Percentiles rank a stretch among this genome's conserved stretches.
phyloP scores from a whole-genome alignment of 2,888 invertebrate species.

The Habroteleia sp. region DNA sequence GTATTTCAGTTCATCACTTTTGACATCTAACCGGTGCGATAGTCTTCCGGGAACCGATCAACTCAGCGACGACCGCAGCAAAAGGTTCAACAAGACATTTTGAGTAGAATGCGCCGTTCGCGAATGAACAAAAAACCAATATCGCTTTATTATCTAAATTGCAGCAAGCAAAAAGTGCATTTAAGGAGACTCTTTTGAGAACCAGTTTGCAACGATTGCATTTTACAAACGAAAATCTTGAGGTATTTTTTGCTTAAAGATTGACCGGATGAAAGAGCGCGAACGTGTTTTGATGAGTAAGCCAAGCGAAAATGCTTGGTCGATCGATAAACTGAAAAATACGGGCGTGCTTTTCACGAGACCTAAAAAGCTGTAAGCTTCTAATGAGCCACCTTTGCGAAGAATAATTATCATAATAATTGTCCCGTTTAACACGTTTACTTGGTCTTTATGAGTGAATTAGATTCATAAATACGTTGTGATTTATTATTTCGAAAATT shows the following conservation, averaged over 20 bases:
- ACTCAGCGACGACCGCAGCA: constrained; percentile 16
- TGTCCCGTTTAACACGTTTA: neutral
- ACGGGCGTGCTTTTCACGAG: constrained; percentile 13
- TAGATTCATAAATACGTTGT: no score
- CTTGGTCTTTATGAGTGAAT: no score
- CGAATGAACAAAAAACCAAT: constrained; percentile 19
- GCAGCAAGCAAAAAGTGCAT: constrained; percentile 2
- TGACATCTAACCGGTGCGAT: constrained; percentile 6
- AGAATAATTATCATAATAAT: constrained; percentile 16
- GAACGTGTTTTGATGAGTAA: constrained; percentile 44
- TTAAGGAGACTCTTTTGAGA: constrained; percentile 6
- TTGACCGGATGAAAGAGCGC: constrained; percentile 16
- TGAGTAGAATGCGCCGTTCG: neutral
- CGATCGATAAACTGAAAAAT: constrained; percentile 45
- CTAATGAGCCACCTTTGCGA: constrained; percentile 24
- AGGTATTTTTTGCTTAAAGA: constrained; percentile 30
- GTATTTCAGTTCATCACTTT: neutral
- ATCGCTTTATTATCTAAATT: constrained; percentile 26
- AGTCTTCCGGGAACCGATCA: constrained; percentile 1
- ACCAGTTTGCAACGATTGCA: constrained; percentile 28
- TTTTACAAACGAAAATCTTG: constrained; percentile 31
- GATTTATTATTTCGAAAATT: no score
- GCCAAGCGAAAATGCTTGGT: constrained; percentile 26
- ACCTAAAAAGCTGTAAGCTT: constrained; percentile 19
- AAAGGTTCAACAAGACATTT: constrained; percentile 23